Conservation (phyloP, 2,797 vertebrate species). For the Vireo griseus region DNA sequence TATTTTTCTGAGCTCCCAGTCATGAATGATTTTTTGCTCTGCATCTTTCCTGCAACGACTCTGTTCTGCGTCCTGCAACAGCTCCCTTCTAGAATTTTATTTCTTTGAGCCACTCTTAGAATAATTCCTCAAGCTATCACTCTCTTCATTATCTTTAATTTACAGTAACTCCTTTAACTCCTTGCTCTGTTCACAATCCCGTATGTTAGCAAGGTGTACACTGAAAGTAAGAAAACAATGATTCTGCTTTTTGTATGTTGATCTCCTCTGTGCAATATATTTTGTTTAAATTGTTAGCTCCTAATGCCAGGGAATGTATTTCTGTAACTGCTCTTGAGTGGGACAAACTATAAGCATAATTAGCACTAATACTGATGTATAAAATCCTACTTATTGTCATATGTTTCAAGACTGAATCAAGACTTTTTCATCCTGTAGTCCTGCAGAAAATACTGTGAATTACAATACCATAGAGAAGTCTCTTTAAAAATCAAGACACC, state of each 20-base stretch:
- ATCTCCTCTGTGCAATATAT: not conserved
- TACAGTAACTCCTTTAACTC: not conserved
- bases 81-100: not conserved
- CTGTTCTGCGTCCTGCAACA: not conserved
- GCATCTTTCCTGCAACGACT: not conserved
- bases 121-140: not conserved
- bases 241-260: not conserved
- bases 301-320: not conserved
- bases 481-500: not conserved
- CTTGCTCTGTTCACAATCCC: not conserved
- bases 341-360: not conserved
- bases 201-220: not conserved
- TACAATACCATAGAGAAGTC: not conserved
- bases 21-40: not conserved
- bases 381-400: not conserved
- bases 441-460: not conserved
- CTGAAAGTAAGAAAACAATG: not conserved
- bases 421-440: not conserved
- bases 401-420: not conserved
- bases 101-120: not conserved
- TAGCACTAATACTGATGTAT: not conserved
- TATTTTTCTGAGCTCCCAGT: not conserved
- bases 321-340: not conserved
- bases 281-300: not conserved
- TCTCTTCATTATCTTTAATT: not conserved